Evolutionary conservation across 2,113 vertebrate genomes (phyloP).

Genomic region (Carollia perspicillata): DNA sequence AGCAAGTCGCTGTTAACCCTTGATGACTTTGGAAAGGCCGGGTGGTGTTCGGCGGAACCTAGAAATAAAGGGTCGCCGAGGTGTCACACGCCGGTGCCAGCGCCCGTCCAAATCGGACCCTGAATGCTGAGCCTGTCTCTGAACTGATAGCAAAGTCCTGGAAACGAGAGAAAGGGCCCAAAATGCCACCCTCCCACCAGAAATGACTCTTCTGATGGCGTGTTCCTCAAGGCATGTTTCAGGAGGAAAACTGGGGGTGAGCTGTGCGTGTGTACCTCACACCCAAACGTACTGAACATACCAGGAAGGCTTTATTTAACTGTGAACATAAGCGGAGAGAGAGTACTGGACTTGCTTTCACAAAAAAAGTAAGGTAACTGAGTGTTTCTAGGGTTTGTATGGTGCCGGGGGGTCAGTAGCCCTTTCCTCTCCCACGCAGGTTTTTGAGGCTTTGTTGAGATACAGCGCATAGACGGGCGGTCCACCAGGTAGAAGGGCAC

Average conservation of each 20-base stretch:
- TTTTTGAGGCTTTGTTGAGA: not conserved
- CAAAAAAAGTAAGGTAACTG: not conserved
- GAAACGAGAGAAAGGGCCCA: not conserved
- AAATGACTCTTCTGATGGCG: not conserved
- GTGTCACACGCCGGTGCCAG: too few species aligned
- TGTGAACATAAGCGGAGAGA: not conserved
- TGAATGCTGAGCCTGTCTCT: not conserved
- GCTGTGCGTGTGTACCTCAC: not conserved
- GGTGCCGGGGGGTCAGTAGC: too few species aligned
- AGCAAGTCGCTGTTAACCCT: not conserved
- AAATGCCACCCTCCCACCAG: not conserved
- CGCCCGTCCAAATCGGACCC: too few species aligned
- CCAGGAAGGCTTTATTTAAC: not conserved
- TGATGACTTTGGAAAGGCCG: accelerated
- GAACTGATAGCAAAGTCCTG: not conserved
- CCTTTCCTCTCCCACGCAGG: not conserved
- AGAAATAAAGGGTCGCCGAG: accelerated
- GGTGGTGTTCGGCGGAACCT: not conserved
- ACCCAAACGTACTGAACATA: not conserved
- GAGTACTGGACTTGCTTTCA: not conserved
- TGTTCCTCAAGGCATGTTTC: not conserved
- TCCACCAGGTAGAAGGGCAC: not conserved
- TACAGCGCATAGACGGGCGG: accelerated
- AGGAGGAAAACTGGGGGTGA: not conserved
- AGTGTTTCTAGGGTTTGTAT: not conserved